A percentile compares a stretch with the other conserved stretches of the same genome.
phyloP scores from a whole-genome alignment of 2,888 invertebrate species.

The Cataglyphis rosenhaueri region DNA sequence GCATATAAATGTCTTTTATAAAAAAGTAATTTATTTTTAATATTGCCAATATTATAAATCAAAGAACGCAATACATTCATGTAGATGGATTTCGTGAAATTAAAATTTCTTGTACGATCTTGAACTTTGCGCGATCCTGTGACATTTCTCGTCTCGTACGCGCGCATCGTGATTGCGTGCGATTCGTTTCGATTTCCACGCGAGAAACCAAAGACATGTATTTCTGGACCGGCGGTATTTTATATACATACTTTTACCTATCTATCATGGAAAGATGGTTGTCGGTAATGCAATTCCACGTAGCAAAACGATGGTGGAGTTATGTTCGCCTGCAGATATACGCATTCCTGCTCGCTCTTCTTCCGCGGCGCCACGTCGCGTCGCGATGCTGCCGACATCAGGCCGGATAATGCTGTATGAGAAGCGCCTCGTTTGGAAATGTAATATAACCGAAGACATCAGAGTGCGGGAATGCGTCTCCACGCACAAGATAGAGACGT shows the following conservation, averaged over 20 bases:
- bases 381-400: constrained; percentile 34
- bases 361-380: background rate
- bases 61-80: background rate
- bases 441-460: constrained; percentile 70
- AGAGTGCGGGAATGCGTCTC: constrained; percentile 41
- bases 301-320: constrained; percentile 41
- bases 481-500: constrained; percentile 35
- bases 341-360: constrained; percentile 54
- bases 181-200: constrained; percentile 48
- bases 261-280: constrained; percentile 47
- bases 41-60: too few species aligned
- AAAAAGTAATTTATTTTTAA: background rate
- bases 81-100: background rate
- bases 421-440: constrained; percentile 57
- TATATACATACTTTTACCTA: constrained; percentile 29
- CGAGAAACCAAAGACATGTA: constrained; percentile 51
- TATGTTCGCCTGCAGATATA: constrained; percentile 40
- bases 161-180: background rate
- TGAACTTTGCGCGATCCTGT: background rate
- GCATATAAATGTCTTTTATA: background rate
- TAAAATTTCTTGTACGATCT: background rate
- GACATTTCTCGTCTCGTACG: constrained; percentile 6
- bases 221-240: constrained; percentile 56
- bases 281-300: constrained; percentile 64
- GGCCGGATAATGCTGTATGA: constrained; percentile 66